These are phyloP conservation scores for Temnothorax unifasciatus DNA, from an alignment of 2,888 invertebrate genomes.

Conservation along the genomic window DNA sequence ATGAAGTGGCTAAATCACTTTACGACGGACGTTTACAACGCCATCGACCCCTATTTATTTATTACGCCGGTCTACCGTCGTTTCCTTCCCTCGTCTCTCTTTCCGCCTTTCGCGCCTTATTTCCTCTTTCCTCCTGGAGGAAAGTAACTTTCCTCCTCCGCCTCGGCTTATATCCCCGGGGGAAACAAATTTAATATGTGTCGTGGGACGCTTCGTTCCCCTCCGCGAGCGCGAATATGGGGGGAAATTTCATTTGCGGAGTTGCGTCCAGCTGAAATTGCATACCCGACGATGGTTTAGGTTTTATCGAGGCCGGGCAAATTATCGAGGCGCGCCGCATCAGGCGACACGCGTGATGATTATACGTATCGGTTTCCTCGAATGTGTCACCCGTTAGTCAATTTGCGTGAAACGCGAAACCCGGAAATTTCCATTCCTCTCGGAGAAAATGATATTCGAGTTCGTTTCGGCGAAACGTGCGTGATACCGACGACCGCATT, in stretches of 20 bases:
- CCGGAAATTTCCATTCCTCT: neutral
- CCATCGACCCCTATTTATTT: slow-evolving; percentile 83
- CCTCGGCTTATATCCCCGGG: slow-evolving; percentile 10
- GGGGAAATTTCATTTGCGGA: slow-evolving; percentile 39
- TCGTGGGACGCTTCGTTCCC: slow-evolving; percentile 5
- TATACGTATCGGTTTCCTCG: neutral
- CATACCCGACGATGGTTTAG: slow-evolving; percentile 24
- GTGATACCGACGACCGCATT: neutral
- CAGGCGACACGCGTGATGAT: slow-evolving; percentile 9
- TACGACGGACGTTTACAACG: slow-evolving; percentile 80
- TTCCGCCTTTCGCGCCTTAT: slow-evolving; percentile 7
- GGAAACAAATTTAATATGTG: slow-evolving; percentile 56
- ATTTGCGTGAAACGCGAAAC: slow-evolving; percentile 19
- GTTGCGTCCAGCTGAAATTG: slow-evolving; percentile 37
- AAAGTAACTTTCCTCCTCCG: slow-evolving; percentile 29
- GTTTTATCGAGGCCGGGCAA: slow-evolving; percentile 8
- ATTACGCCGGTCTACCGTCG: slow-evolving; percentile 70
- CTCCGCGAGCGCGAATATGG: slow-evolving; percentile 3
- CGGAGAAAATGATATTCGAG: slow-evolving; percentile 10
- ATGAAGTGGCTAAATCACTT: slow-evolving; percentile 82
- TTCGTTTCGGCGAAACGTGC: neutral
- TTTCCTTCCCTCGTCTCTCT: neutral
- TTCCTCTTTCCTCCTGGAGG: neutral
- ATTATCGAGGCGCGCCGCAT: slow-evolving; percentile 15
- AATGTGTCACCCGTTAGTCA: neutral